phyloP scores from a whole-genome alignment of 2,888 invertebrate species.

The Sicus ferrugineus region DNA sequence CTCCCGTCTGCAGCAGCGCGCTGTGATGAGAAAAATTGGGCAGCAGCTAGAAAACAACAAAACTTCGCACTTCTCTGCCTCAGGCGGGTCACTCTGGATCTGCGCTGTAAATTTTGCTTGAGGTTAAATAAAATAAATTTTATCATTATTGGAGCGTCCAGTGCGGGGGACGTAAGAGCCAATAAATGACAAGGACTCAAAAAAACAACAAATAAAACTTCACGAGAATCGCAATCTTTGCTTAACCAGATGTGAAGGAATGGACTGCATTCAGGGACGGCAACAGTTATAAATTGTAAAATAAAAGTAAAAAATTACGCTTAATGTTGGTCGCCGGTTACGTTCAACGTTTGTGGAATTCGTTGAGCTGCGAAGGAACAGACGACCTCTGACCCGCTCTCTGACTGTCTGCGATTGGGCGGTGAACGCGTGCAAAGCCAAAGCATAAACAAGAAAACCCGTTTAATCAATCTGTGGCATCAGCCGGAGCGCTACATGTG shows the following conservation, averaged over 20 bases:
- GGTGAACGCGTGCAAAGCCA: constrained; percentile 1
- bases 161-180: too few relatives aligned
- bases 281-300: background rate
- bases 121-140: constrained; percentile 40
- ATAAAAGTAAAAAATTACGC: too few relatives aligned
- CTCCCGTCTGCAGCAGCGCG: background rate
- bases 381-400: too few relatives aligned
- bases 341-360: too few relatives aligned
- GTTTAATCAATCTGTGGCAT: constrained; percentile 27
- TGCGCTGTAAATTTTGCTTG: constrained; percentile 34
- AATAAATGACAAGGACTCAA: too few relatives aligned
- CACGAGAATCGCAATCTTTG: too few relatives aligned
- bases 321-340: too few relatives aligned
- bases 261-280: background rate
- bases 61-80: background rate
- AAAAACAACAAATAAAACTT: too few relatives aligned
- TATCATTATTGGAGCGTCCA: constrained; percentile 42
- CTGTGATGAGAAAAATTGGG: background rate
- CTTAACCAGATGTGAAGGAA: background rate
- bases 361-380: too few relatives aligned
- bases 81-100: constrained; percentile 22
- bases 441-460: constrained; percentile 7
- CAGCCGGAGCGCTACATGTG: background rate
- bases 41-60: constrained; percentile 23
- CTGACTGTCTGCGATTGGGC: background rate